phyloP scores from a whole-genome alignment of 2,113 vertebrate species.

The Tachysurus vachellii region DNA sequence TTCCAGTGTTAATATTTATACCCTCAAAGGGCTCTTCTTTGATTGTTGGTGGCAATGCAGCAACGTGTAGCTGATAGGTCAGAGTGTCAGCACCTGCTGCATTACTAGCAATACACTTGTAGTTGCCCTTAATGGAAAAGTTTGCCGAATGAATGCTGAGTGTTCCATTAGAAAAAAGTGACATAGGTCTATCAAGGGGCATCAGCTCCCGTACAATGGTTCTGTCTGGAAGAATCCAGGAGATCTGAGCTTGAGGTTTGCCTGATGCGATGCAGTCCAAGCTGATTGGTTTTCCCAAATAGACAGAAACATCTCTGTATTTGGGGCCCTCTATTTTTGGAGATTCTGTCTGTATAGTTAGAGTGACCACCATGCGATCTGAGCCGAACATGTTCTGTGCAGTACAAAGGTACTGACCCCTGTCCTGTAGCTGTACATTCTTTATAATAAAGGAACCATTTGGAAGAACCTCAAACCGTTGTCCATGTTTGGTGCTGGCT shows the following conservation, averaged over 20 bases:
- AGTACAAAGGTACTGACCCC: conserved; percentile 78
- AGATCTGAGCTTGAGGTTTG: conserved; percentile 72
- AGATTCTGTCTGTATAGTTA: conserved; percentile 71
- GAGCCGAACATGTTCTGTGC: conserved; percentile 73
- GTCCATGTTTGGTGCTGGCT: conserved; percentile 70
- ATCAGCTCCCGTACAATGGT: conserved; percentile 69
- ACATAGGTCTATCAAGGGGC: conserved; percentile 54
- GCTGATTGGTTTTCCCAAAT: conserved; percentile 64
- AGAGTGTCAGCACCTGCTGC: conserved; percentile 76
- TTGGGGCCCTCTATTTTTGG: conserved; percentile 67
- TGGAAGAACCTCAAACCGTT: conserved; percentile 75
- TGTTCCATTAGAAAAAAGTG: conserved; percentile 73
- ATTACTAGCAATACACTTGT: conserved; percentile 80
- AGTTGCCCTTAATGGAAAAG: conserved; percentile 76
- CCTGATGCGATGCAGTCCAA: conserved; percentile 72
- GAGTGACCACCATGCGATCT: conserved; percentile 72
- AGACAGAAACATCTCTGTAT: conserved; percentile 64
- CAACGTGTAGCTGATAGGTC: conserved; percentile 73
- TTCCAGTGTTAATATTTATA: conserved; percentile 64
- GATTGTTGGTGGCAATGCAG: conserved; percentile 72
- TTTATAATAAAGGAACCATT: conserved; percentile 78
- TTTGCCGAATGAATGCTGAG: conserved; percentile 69
- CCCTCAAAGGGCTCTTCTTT: conserved; percentile 63
- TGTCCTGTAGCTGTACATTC: conserved; percentile 75
- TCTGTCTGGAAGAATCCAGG: conserved; percentile 78